phyloP scores from a whole-genome alignment of 2,888 invertebrate species.

The Galeopsomyia nigrocyanea region DNA sequence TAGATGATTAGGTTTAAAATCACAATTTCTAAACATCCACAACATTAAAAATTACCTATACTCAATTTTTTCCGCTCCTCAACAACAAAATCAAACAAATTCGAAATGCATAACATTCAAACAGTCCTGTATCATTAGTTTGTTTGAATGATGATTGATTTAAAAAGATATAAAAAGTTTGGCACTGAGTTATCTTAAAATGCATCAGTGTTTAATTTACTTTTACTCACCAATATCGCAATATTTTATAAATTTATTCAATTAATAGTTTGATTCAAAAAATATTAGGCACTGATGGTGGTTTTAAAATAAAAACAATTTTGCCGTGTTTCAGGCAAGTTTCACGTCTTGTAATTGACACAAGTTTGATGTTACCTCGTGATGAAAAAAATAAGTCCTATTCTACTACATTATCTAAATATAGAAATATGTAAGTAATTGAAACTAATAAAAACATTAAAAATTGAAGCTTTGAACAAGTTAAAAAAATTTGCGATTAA shows the following conservation, averaged over 20 bases:
- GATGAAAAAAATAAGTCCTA: not conserved
- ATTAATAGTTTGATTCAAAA: not conserved
- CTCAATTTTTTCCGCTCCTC: conserved; percentile 9
- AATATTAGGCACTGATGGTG: conserved; percentile 44
- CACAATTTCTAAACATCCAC: conserved; percentile 20
- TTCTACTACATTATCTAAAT: not conserved
- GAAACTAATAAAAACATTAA: not conserved
- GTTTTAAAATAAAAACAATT: conserved; percentile 30
- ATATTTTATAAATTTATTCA: no score
- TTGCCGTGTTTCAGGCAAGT: conserved; percentile 33
- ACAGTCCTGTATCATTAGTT: conserved; percentile 31
- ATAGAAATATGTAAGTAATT: not conserved
- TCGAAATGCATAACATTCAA: conserved; percentile 24
- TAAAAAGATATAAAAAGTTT: conserved; percentile 36
- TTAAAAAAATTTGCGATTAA: not conserved
- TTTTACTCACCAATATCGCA: not conserved
- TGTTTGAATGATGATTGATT: conserved; percentile 14
- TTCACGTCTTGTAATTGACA: conserved; percentile 41
- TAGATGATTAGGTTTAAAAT: conserved; percentile 24
- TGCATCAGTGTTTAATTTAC: conserved; percentile 33
- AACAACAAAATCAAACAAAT: conserved; percentile 10
- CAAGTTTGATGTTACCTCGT: conserved; percentile 41
- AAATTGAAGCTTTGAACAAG: not conserved
- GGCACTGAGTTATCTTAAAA: conserved; percentile 42
- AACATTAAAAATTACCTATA: conserved; percentile 7